Base-by-base conservation (phyloP, 1,140 invertebrate genomes). In the Nephila pilipes region DNA sequence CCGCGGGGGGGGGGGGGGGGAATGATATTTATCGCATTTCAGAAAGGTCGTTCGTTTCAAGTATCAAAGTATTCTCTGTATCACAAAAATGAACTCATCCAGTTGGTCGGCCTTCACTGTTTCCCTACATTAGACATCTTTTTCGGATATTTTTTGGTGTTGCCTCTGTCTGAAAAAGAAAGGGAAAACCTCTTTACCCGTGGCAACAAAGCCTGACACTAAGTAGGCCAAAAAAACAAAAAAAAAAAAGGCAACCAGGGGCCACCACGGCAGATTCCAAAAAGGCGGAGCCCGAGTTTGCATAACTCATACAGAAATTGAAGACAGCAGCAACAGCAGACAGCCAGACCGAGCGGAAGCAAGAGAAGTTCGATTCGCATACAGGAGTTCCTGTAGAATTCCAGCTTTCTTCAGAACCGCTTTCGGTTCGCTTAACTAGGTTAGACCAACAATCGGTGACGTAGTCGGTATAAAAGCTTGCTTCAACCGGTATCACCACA, bases 381-480 rank as follows among this genome's bases (percentile, higher is more conserved):
- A 38, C 32, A 20, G 38, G 38, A 81, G 32, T 81, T 85, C 55
- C 83, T 85, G 46, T 55, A 54, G 38, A 54, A 88, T 83, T 60
- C n/a, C 63, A 46, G 87, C 22, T 69, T 25, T 46, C 46, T 46
- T 46, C 46, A 46, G 46, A 46, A 46, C 46, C 46, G 20, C 87
- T 25, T 36, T 14, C 25, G 85, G 32, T 38, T n/a, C 38, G 25
- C 38, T 22, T 32, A 90, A 80, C 18, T 90, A 90, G 88, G 88
- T 80, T 80, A 90, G n/a, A 60, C 38, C 69, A 80, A 57, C 46
- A 80, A 90, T 80, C 75, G 25, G 88, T 90, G 88, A 90, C 88
- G 88, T 90, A 90, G 88, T 79, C 69, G 46, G 63, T 90, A 90
- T 90, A 90, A 79, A 90, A 90, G 88, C 88, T 2, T 54, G 16